Evolutionary conservation across 30 jellyfish, hydroid and myxozoan genomes (phyloP), one percentile per base, ranked within the genome.

Genomic region (Hydractinia echinata): DNA sequence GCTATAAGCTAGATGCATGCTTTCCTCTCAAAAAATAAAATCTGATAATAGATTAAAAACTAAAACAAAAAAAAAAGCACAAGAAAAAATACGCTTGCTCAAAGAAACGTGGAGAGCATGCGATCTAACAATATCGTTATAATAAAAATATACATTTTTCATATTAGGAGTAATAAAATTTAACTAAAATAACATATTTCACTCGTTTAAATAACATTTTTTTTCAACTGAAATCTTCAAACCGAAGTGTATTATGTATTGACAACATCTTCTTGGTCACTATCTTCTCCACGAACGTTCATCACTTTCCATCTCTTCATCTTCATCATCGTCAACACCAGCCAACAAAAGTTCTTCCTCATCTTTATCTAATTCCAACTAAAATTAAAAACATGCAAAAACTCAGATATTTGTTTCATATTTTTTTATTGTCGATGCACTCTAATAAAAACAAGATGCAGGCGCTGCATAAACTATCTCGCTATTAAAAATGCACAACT

Each of bases 301-400:
- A 55, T 19, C 55, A 54, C 51, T 60, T 55, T 30, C 56, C 49
- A 13, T 50, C 14, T 30, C 81, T 15, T 52, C 73, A 54, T 60
- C 97, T 53, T 85, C 97, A 64, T 87, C 99, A 53, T 93, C 99
- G 61, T 93, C 99, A n/a, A 82, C 99, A 82, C 83, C 99, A 10
- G 94, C 87, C 83, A 93, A 73, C 70, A 93, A 76, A 10, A 87
- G 67, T 51, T 93, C 99, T 9, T 94, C 95, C 72, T 93, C 99
- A 55, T 88, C 90, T 55, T 82, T 89, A 67, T 93, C 99, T 62
- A 93, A 72, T 44, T 93, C 97, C 64, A 51, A 84, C 85, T 69
- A 72, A 67, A 82, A 62, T 20, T 55, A 78, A 78, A 55, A 10
- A 4, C 13, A 30, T 4, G 18, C 15, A 54, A n/a, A 4, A 50